Conservation (phyloP, 1,140 invertebrate species). For the Zaprionus ghesquierei region DNA sequence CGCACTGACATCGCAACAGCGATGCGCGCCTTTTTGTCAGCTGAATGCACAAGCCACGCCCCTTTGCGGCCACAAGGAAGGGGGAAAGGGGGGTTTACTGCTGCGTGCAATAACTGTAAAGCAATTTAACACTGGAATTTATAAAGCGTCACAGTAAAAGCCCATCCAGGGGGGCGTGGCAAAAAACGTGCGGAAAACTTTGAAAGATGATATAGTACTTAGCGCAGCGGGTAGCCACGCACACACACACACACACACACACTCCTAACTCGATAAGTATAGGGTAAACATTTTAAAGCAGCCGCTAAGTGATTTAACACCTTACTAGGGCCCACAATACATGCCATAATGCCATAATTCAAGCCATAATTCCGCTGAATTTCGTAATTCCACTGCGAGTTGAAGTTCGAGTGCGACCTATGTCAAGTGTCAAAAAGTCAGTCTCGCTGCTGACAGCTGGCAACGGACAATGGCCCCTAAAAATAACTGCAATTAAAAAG, state of each 20-base stretch:
- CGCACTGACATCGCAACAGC: conserved; percentile 37
- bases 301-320: conserved; percentile 15
- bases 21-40: conserved; percentile 10
- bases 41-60: conserved; percentile 26
- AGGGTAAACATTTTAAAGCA: conserved; percentile 10
- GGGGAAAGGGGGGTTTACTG: not conserved
- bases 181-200: not conserved
- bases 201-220: conserved; percentile 18
- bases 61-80: not conserved
- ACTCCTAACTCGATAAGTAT: not conserved
- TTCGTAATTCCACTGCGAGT: not conserved
- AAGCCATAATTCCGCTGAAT: not conserved
- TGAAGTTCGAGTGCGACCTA: not conserved
- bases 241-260: too few species aligned
- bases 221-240: not conserved
- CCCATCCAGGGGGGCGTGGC: not conserved
- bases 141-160: not conserved
- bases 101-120: conserved; percentile 21
- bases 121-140: conserved; percentile 15
- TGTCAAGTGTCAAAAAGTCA: conserved; percentile 20
- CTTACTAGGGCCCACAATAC: not conserved
- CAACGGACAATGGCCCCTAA: conserved; percentile 9
- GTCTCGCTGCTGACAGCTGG: conserved; percentile 2
- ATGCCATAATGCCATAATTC: conserved; percentile 1
- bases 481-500: conserved; percentile 27